These are phyloP conservation scores for Galendromus occidentalis DNA, from an alignment of 1,140 invertebrate species.

Conservation along the genomic window DNA sequence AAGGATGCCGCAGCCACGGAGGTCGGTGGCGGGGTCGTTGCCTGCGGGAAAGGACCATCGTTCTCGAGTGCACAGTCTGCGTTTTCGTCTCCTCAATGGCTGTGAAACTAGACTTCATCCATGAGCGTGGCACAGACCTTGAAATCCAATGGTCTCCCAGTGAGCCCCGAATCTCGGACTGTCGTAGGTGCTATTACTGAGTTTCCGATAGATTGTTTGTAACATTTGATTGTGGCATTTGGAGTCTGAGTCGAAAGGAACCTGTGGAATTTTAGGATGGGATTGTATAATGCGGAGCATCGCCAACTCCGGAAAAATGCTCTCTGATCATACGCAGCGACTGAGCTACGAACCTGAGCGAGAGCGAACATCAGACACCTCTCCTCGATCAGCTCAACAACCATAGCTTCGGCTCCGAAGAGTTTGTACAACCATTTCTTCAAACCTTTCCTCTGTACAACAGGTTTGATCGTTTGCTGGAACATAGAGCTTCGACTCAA, in stretches of 20 bases:
- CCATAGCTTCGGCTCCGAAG: not conserved
- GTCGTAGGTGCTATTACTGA: conserved; percentile 30
- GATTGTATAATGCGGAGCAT: too few relatives aligned
- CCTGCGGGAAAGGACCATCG: conserved; percentile 22
- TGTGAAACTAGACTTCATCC: not conserved
- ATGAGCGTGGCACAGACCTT: conserved; percentile 26
- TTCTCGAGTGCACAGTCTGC: not conserved
- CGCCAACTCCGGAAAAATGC: not conserved
- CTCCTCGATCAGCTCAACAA: not conserved
- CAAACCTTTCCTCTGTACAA: not conserved
- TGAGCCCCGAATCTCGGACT: conserved; percentile 34
- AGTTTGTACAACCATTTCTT: conserved; percentile 3
- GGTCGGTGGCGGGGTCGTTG: conserved; percentile 37
- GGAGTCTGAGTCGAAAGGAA: not conserved
- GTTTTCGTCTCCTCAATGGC: too few relatives aligned
- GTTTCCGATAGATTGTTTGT: conserved; percentile 33
- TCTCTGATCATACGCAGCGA: not conserved
- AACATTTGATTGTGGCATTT: conserved; percentile 29
- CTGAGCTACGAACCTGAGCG: not conserved
- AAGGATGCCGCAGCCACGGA: conserved; percentile 34
- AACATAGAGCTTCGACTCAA: not conserved
- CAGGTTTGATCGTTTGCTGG: not conserved
- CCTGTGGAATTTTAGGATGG: too few relatives aligned
- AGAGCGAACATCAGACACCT: not conserved
- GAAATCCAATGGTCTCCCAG: conserved; percentile 39